Percentiles rank a stretch among this genome's conserved stretches.
Conservation (phyloP, 2,113 vertebrate species). For the Cynocephalus volans region DNA sequence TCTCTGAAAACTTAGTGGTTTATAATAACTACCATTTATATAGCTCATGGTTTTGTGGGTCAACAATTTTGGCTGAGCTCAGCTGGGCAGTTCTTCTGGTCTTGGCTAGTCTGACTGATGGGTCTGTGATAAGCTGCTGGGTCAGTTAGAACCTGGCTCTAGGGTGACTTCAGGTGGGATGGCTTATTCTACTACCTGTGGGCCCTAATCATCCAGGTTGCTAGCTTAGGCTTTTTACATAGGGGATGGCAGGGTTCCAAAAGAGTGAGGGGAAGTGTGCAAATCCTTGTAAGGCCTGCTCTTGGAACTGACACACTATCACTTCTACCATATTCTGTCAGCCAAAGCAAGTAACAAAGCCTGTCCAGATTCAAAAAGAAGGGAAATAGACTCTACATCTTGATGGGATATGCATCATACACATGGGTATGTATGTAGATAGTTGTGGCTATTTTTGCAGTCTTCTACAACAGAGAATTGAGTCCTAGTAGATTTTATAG, state of each 20-base stretch:
- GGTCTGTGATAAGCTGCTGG: background rate
- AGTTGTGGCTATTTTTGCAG: background rate
- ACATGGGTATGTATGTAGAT: background rate
- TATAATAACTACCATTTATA: background rate
- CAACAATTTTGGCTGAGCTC: background rate
- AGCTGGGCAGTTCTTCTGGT: slow-evolving; percentile 8
- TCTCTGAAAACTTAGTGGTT: background rate
- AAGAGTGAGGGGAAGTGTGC: background rate
- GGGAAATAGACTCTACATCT: background rate
- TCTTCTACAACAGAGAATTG: background rate
- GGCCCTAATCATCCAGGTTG: background rate
- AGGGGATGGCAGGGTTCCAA: background rate
- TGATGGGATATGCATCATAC: background rate
- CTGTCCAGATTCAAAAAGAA: background rate
- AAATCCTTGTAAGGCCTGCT: background rate
- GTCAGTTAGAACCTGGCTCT: background rate
- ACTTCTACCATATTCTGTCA: background rate
- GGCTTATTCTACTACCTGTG: background rate
- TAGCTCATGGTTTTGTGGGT: background rate
- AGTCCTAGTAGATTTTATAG: background rate
- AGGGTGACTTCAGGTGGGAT: background rate
- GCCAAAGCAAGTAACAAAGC: background rate
- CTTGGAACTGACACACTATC: background rate
- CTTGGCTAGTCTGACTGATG: background rate
- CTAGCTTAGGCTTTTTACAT: background rate